Conservation (phyloP, 2,113 vertebrate species). For the Desmodus rotundus region DNA sequence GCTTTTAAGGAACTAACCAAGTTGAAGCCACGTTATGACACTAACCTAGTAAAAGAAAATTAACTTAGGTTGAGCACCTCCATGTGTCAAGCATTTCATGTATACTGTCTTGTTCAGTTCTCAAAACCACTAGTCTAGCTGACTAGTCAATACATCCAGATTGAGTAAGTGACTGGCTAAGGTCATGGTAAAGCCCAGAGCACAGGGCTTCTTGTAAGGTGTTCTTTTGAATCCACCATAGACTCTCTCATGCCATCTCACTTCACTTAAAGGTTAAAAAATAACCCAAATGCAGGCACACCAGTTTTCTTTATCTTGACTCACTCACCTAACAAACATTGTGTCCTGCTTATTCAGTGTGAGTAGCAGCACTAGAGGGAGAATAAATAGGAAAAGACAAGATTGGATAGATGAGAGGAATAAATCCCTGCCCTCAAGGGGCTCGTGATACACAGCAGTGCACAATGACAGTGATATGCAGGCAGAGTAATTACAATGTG, state of each 20-base stretch:
- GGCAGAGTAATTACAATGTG: not conserved
- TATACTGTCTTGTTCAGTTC: conserved; percentile 28
- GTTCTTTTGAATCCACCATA: not conserved
- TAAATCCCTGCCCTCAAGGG: not conserved
- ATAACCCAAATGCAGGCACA: not conserved
- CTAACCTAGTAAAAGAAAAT: conserved; percentile 19
- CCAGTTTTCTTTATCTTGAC: not conserved
- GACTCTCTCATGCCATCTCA: not conserved
- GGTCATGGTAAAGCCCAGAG: not conserved
- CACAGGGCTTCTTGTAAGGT: not conserved
- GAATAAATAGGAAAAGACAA: not conserved
- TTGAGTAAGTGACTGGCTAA: not conserved
- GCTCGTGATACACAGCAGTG: not conserved
- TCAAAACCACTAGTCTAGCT: conserved; percentile 37
- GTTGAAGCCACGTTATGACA: not conserved
- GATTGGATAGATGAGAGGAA: not conserved
- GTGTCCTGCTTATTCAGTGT: not conserved
- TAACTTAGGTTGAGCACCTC: not conserved
- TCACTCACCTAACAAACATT: not conserved
- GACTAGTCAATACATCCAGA: conserved; percentile 34
- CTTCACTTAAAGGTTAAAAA: not conserved
- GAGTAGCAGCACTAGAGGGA: not conserved
- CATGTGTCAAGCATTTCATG: conserved; percentile 7
- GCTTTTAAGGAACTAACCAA: conserved; percentile 29
- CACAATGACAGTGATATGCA: too few species aligned